phyloP scores from a whole-genome alignment of 2,113 vertebrate species.

The Salvator merianae region DNA sequence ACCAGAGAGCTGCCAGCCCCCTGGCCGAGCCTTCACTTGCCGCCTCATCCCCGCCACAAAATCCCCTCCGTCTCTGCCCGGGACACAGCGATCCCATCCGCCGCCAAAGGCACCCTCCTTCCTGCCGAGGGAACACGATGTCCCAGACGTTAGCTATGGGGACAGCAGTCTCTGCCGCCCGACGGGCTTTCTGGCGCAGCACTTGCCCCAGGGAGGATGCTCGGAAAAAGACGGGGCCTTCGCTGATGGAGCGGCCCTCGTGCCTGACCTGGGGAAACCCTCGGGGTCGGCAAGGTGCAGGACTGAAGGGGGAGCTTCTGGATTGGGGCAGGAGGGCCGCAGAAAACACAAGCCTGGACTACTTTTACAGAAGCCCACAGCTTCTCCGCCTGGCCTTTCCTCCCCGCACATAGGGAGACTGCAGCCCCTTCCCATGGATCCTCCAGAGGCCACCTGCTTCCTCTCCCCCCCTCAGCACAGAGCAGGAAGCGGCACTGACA shows the following conservation, averaged over 20 bases:
- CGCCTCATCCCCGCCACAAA: not conserved
- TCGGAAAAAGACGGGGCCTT: not conserved
- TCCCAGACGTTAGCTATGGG: not conserved
- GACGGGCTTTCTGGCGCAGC: not conserved
- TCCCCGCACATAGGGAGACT: not conserved
- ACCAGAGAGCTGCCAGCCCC: no score
- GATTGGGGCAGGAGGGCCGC: not conserved
- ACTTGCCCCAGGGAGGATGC: no score
- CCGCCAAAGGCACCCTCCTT: not conserved
- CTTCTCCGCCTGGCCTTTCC: no score
- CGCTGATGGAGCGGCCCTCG: rapidly evolving
- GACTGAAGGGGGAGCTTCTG: not conserved
- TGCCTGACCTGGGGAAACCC: not conserved
- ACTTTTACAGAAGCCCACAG: not conserved
- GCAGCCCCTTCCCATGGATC: not conserved
- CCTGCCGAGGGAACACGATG: not conserved
- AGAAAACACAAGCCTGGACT: not conserved
- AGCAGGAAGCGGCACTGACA: no score
- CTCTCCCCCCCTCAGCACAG: no score
- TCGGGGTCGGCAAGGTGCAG: rapidly evolving
- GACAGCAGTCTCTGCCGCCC: not conserved
- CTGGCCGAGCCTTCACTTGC: not conserved
- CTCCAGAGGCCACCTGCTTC: no score
- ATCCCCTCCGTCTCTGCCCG: not conserved
- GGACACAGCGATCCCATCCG: not conserved